A percentile compares a stretch with the other conserved stretches of the same genome.
Conservation (phyloP, 1,140 invertebrate species). For the Drosophila dunni region DNA sequence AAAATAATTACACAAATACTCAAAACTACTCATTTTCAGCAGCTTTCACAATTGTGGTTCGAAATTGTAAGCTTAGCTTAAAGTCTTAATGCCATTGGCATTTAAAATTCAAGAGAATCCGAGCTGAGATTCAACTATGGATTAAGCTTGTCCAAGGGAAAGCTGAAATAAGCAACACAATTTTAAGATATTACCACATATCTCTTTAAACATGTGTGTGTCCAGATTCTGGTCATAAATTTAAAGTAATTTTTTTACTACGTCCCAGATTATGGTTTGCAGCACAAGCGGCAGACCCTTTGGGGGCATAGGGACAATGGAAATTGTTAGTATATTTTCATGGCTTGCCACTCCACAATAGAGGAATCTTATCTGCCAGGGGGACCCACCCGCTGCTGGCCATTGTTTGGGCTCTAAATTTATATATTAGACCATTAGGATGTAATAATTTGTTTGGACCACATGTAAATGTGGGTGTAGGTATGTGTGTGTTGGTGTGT, state of each 20-base stretch:
- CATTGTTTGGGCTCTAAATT: slow-evolving; percentile 60
- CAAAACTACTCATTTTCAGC: too few species aligned
- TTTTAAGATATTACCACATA: neutral
- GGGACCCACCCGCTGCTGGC: slow-evolving; percentile 22
- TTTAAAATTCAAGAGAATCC: too few species aligned
- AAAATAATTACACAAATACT: too few species aligned
- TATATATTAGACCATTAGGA: slow-evolving; percentile 79
- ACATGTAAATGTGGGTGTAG: slow-evolving; percentile 60
- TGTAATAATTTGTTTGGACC: slow-evolving; percentile 76
- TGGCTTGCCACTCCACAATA: neutral
- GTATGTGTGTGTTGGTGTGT: neutral
- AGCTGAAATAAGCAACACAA: neutral
- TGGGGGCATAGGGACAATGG: neutral
- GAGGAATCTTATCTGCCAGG: slow-evolving; percentile 50
- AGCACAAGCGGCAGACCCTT: neutral
- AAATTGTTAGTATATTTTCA: neutral
- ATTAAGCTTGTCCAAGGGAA: neutral
- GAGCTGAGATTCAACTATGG: neutral
- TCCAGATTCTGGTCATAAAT: slow-evolving; percentile 62
- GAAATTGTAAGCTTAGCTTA: too few species aligned
- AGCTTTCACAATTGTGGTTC: too few species aligned
- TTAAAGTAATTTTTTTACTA: slow-evolving; percentile 54
- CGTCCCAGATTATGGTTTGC: slow-evolving; percentile 46
- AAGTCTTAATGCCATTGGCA: too few species aligned
- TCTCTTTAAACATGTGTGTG: neutral